Conservation (phyloP, 2,113 vertebrate genomes). For the Dipodomys stephensi region DNA sequence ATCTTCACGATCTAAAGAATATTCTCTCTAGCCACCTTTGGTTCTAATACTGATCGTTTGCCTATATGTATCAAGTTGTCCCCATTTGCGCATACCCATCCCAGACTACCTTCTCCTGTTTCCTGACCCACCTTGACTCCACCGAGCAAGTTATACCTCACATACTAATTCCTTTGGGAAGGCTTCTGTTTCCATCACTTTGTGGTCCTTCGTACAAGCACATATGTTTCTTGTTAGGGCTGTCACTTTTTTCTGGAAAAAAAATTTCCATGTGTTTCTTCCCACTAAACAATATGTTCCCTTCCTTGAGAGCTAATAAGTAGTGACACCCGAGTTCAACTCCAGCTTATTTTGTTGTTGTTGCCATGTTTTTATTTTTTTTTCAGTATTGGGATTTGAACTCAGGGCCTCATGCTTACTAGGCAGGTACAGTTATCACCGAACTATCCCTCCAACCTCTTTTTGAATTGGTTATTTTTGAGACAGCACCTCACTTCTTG, state of each 20-base stretch:
- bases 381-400: too few relatives aligned
- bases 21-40: neutral
- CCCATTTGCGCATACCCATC: neutral
- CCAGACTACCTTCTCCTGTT: neutral
- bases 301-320: neutral
- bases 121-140: neutral
- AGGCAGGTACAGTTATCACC: too few relatives aligned
- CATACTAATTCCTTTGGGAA: neutral
- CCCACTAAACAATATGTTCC: neutral
- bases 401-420: too few relatives aligned
- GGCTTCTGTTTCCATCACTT: neutral
- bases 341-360: too few relatives aligned
- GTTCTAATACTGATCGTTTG: neutral
- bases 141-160: neutral
- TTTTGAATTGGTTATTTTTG: too few relatives aligned
- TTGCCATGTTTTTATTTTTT: too few relatives aligned
- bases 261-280: neutral
- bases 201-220: neutral
- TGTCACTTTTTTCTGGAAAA: neutral
- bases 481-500: too few relatives aligned
- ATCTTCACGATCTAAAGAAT: neutral
- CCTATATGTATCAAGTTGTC: neutral
- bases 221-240: neutral
- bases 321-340: neutral
- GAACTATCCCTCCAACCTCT: too few relatives aligned